These are phyloP conservation scores for Schizotus pectinicornis DNA, from an alignment of 2,888 invertebrate genomes.

Conservation along the genomic window DNA sequence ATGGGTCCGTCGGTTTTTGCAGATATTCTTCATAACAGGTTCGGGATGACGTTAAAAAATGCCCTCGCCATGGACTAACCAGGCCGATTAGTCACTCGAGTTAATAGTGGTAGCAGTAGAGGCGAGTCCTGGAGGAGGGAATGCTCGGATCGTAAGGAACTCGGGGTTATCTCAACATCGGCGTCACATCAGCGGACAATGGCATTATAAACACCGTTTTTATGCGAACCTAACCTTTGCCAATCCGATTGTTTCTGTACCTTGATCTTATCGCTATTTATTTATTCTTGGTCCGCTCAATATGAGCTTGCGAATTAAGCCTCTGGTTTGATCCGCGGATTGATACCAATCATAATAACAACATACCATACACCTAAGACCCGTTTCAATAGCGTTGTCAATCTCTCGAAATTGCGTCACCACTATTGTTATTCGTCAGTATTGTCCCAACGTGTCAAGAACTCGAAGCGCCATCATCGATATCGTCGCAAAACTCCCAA, in stretches of 20 bases:
- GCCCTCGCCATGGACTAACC: background rate
- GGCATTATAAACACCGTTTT: conserved; percentile 48
- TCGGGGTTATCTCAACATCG: conserved; percentile 47
- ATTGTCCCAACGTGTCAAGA: conserved; percentile 4
- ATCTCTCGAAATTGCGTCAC: background rate
- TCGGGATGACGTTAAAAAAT: background rate
- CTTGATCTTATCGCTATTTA: conserved; percentile 32
- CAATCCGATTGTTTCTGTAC: conserved; percentile 38
- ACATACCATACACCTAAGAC: background rate
- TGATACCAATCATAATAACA: conserved; percentile 2
- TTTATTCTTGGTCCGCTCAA: conserved; percentile 28
- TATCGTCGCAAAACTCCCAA: too few species aligned
- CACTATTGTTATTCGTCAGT: too few species aligned
- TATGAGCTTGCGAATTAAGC: background rate
- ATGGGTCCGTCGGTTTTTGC: too few species aligned
- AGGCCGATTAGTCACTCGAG: too few species aligned
- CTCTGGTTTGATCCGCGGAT: conserved; percentile 4
- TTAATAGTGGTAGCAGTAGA: conserved; percentile 4
- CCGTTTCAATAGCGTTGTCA: conserved; percentile 34
- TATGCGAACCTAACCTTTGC: conserved; percentile 39
- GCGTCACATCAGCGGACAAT: conserved; percentile 51
- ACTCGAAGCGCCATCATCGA: too few species aligned
- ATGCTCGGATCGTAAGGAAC: conserved; percentile 42
- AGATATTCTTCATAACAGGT: background rate
- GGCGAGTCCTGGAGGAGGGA: conserved; percentile 25